Percentiles rank a stretch among this genome's conserved stretches.
Conservation (phyloP, 2,888 invertebrate species). For the Epirrita christyi region DNA sequence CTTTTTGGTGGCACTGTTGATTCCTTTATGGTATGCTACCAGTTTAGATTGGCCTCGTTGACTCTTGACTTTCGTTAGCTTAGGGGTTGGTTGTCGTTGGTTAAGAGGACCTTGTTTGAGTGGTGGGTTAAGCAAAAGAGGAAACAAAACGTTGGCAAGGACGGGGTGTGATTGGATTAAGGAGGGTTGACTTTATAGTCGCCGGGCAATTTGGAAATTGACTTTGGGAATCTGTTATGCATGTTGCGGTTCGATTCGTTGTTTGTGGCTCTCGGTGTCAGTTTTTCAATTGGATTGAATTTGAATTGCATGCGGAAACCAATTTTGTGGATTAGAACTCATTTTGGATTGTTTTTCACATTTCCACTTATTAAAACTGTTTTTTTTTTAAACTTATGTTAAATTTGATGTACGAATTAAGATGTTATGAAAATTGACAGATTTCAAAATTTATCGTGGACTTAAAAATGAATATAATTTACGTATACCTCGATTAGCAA, state of each 20-base stretch:
- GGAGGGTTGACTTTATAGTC: constrained; percentile 82
- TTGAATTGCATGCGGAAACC: constrained; percentile 48
- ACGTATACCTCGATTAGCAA: too few relatives aligned
- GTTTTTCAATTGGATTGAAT: constrained; percentile 65
- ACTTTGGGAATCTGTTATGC: constrained; percentile 78
- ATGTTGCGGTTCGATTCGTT: constrained; percentile 68
- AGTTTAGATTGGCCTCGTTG: constrained; percentile 51
- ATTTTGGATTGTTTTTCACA: constrained; percentile 10
- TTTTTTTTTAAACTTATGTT: too few relatives aligned
- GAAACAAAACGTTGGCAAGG: constrained; percentile 83
- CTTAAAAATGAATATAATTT: too few relatives aligned
- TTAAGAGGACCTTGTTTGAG: constrained; percentile 50
- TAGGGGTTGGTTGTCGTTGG: constrained; percentile 27
- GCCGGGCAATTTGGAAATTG: constrained; percentile 81
- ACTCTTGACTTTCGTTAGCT: constrained; percentile 29
- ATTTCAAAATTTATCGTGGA: too few relatives aligned
- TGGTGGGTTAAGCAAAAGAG: constrained; percentile 66
- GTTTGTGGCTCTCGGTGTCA: constrained; percentile 66
- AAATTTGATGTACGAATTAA: too few relatives aligned
- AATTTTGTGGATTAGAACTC: constrained; percentile 57
- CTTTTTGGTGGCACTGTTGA: constrained; percentile 50
- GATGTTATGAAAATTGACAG: too few relatives aligned
- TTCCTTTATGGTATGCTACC: constrained; percentile 58
- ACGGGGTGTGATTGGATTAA: constrained; percentile 81
- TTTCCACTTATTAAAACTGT: too few relatives aligned